Percentiles rank a stretch among this genome's conserved stretches.
Conservation (phyloP, 2,113 vertebrate species). For the Cacatua alba region DNA sequence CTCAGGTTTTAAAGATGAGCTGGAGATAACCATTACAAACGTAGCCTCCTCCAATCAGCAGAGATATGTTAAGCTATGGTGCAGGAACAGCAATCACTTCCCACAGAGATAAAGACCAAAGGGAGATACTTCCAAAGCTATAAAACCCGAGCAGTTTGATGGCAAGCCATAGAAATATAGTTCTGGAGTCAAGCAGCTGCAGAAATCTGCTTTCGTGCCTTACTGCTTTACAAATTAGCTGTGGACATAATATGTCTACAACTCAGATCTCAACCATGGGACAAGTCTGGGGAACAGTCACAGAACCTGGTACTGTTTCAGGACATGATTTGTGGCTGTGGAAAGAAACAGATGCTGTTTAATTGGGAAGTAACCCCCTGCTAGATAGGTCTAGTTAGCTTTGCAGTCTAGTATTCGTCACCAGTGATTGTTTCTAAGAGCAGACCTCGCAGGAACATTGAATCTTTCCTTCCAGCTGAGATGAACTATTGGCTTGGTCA, state of each 20-base stretch:
- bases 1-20: not conserved
- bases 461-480: not conserved
- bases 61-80: not conserved
- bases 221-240: not conserved
- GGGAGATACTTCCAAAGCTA: not conserved
- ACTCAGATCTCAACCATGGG: not conserved
- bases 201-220: slow-evolving; percentile 13
- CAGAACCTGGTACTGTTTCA: not conserved
- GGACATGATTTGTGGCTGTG: not conserved
- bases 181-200: slow-evolving; percentile 13
- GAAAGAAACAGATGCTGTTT: not conserved
- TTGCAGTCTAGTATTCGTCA: not conserved
- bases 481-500: not conserved
- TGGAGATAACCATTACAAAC: not conserved
- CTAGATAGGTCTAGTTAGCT: not conserved
- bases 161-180: not conserved
- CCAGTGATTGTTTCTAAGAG: not conserved
- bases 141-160: not conserved
- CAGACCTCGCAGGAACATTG: not conserved
- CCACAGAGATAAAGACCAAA: slow-evolving; percentile 8
- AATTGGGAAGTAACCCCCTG: not conserved
- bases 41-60: not conserved
- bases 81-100: not conserved
- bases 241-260: not conserved
- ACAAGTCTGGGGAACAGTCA: not conserved